These are phyloP conservation scores for Seladonia tumulorum DNA, from an alignment of 2,888 invertebrate genomes.

Conservation along the genomic window DNA sequence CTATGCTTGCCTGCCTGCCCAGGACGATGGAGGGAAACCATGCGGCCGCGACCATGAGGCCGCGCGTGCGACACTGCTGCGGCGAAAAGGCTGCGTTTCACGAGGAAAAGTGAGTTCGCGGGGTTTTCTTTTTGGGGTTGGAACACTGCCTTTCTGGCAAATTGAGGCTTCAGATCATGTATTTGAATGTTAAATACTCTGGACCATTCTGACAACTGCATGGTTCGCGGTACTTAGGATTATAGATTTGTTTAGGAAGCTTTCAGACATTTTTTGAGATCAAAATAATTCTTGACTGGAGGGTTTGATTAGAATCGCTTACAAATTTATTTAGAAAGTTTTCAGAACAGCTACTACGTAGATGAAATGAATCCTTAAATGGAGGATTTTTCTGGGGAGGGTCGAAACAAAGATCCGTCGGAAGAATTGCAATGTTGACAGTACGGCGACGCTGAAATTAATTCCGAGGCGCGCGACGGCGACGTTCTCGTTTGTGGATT, in stretches of 20 bases:
- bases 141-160: neutral
- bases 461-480: neutral
- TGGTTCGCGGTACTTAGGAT: neutral
- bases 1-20: conserved; percentile 87
- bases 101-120: conserved; percentile 85
- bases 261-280: neutral
- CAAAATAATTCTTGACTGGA: neutral
- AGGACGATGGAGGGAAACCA: conserved; percentile 79
- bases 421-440: neutral
- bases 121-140: neutral
- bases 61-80: conserved; percentile 89
- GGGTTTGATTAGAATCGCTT: neutral
- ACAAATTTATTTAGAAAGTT: neutral
- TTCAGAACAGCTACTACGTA: too few species aligned
- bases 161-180: neutral
- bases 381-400: too few species aligned
- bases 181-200: neutral
- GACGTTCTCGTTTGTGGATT: neutral
- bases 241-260: neutral
- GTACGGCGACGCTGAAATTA: neutral
- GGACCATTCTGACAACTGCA: neutral
- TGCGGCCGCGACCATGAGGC: conserved; percentile 81
- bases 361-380: too few species aligned
- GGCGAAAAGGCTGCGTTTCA: conserved; percentile 88
- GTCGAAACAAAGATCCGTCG: neutral